Evolutionary conservation across 2,113 vertebrate genomes (phyloP).

Genomic region (Alligator sinensis): DNA sequence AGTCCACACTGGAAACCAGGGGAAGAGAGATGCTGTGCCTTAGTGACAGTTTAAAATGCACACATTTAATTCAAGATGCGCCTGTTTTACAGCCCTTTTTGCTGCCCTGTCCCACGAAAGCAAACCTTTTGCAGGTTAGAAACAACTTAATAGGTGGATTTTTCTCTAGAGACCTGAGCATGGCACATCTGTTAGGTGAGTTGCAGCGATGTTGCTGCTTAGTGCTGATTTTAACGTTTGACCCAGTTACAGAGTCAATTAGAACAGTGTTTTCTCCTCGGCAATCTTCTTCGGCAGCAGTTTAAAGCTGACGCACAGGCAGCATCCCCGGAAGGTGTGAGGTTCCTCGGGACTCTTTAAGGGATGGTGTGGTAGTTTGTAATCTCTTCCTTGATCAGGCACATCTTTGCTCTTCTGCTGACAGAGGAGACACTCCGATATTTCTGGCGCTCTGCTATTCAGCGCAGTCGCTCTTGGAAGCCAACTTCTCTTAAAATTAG

Average conservation of each 20-base stretch:
- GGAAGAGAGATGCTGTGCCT: background rate
- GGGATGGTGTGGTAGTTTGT: background rate
- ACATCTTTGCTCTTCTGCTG: background rate
- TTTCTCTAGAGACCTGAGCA: background rate
- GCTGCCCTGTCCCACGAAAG: rapidly evolving
- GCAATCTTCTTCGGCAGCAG: background rate
- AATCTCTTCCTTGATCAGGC: rapidly evolving
- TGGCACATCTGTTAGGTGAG: background rate
- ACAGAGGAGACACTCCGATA: background rate
- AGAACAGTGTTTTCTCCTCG: rapidly evolving
- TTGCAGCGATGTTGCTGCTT: background rate
- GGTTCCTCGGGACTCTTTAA: background rate
- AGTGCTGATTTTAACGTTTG: background rate
- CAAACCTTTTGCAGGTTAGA: background rate
- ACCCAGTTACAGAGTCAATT: background rate
- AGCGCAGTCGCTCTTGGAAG: background rate
- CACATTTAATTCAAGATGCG: background rate
- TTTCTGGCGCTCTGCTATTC: background rate
- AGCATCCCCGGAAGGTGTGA: background rate
- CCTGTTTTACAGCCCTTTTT: background rate
- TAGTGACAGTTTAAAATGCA: background rate
- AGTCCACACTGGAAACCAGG: background rate
- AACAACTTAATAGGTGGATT: background rate
- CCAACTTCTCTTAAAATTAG: background rate
- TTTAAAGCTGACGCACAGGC: background rate